Conservation (phyloP, 2,113 vertebrate species). For the Arizona elegans region DNA sequence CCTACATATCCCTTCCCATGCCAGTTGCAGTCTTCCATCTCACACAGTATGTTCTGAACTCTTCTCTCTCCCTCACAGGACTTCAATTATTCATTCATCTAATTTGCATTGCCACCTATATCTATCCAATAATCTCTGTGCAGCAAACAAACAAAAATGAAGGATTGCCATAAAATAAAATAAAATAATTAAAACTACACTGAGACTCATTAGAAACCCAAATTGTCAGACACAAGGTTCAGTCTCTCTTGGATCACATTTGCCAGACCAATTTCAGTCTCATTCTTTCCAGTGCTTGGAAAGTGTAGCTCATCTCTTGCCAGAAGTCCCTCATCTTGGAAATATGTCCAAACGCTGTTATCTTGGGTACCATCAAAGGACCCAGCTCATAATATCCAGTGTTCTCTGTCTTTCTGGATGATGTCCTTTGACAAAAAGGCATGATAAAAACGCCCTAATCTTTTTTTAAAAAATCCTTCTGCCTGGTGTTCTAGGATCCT, state of each 20-base stretch:
- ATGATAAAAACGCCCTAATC: neutral
- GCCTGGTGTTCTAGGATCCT: neutral
- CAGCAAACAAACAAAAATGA: neutral
- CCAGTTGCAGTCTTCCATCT: neutral
- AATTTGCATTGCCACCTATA: neutral
- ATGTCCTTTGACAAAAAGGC: neutral
- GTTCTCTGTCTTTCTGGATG: neutral
- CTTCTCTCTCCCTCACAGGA: neutral
- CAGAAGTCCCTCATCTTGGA: neutral
- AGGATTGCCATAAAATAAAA: neutral
- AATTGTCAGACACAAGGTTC: neutral
- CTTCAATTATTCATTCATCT: neutral
- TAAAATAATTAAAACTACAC: neutral
- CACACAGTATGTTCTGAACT: neutral
- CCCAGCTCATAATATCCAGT: neutral
- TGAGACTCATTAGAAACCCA: neutral
- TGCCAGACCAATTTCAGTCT: neutral
- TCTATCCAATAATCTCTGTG: neutral
- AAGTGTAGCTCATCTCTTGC: neutral
- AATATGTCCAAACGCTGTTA: neutral
- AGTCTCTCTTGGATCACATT: neutral
- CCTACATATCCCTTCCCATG: neutral
- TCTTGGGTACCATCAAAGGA: neutral
- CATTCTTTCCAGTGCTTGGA: neutral
- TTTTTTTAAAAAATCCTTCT: neutral